These are phyloP conservation scores for Morone saxatilis DNA, from an alignment of 2,113 vertebrate genomes.

Conservation along the genomic window DNA sequence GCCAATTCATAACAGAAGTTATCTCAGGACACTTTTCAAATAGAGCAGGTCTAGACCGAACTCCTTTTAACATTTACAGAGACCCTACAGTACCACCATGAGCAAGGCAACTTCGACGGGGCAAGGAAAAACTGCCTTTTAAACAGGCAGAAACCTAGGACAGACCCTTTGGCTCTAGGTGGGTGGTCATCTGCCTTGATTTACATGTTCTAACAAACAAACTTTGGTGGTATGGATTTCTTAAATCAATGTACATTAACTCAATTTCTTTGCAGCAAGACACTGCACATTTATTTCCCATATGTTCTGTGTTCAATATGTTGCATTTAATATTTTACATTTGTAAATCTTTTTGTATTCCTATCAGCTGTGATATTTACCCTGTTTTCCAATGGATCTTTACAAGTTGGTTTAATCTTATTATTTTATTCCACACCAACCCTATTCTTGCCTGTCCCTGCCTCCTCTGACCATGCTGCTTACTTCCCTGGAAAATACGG, in stretches of 20 bases:
- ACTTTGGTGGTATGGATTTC: neutral
- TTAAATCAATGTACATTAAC: neutral
- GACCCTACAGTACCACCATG: too few species aligned
- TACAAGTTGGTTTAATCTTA: neutral
- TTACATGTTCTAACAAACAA: neutral
- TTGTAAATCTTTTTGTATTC: neutral
- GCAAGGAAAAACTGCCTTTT: too few species aligned
- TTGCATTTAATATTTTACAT: neutral
- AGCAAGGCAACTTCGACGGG: too few species aligned
- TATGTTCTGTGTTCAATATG: neutral
- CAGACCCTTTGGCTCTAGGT: too few species aligned
- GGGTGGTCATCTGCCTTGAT: too few species aligned
- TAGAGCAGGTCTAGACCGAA: too few species aligned
- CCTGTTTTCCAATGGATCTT: neutral
- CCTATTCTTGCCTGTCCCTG: neutral
- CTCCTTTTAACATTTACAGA: too few species aligned
- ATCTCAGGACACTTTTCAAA: too few species aligned
- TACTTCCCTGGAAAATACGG: constrained; percentile 94
- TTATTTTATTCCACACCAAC: neutral
- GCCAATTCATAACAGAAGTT: too few species aligned
- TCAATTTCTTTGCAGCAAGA: neutral
- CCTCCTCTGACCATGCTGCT: constrained; percentile 82
- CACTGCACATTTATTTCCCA: neutral
- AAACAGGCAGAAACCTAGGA: too few species aligned
- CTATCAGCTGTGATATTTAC: neutral